Base-by-base conservation (phyloP, 2,797 vertebrate species). In the Thaleichthys pacificus region DNA sequence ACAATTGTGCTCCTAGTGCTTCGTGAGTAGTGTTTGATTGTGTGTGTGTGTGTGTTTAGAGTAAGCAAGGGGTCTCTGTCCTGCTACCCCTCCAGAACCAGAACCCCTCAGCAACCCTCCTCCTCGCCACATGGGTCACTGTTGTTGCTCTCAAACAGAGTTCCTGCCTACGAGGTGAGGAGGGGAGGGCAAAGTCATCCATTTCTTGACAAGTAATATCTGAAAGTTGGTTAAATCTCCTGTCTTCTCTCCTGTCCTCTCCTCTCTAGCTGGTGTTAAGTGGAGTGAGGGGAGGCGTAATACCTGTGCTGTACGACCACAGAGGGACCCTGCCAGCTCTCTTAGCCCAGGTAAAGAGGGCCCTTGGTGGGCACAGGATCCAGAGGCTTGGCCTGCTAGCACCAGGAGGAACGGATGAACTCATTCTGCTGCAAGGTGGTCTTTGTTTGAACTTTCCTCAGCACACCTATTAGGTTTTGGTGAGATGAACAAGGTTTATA, bases 121-220 rank as follows among this genome's bases (percentile, higher is more conserved):
- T 60, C 71, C 24, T 5, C 54, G 65, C 66, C 75, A 32, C 9
- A 66, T 85, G 1, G 22, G 71, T 83, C 83, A 8, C 65, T 96
- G 15, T 71, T 97, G 62, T 87, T 97, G 72, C 74, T 97, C 82
- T 96, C 95, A 19, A 91, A 92, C 54, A 89, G 78, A 78, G 80
- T 95, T 65, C 95, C 95, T 54, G 95, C 95, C 5, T 95, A 93
- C 72, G 95, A 97, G 94, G 95, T 96, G 62, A 79, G 66, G 69
- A 5, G 21, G 17, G 24, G 15, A 60, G 47, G 28, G 22, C 8
- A 68, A 47, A 61, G 11, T 19, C n/a, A 12, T 32, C 8, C 17
- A 12, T 32, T 32, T 32, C 19, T 5, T 62, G 21, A 15, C 35
- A 17, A 64, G 42, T 47, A 2, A 9, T 32, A 35, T 64, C 17